Conservation (phyloP, 2,797 vertebrate species). For the Epinephelus awoara region DNA sequence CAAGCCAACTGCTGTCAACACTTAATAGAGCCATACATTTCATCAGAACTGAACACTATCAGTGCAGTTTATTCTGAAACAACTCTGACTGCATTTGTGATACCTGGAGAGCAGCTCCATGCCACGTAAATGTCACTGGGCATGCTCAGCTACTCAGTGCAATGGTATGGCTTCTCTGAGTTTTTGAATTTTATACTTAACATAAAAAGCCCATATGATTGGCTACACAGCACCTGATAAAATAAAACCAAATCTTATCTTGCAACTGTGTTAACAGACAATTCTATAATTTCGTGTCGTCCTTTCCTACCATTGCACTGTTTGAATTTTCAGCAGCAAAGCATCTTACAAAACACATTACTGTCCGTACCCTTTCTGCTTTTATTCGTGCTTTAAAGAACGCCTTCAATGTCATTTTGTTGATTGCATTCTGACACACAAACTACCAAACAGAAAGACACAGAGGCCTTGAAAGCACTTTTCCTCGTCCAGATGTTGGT, state of each 20-base stretch:
- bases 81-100: too few relatives aligned
- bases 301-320: not conserved
- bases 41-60: not conserved
- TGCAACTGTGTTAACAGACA: not conserved
- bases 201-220: too few relatives aligned
- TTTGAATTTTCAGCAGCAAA: not conserved
- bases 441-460: conserved; percentile 33
- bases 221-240: too few relatives aligned
- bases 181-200: too few relatives aligned
- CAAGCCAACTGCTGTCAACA: too few relatives aligned
- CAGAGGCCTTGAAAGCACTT: conserved; percentile 42
- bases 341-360: not conserved
- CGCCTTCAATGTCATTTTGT: conserved; percentile 12
- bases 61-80: not conserved
- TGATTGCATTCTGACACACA: conserved; percentile 17
- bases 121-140: conserved; percentile 18
- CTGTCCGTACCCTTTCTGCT: not conserved
- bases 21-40: too few relatives aligned
- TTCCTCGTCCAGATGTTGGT: conserved; percentile 65
- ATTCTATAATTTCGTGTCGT: not conserved
- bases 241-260: too few relatives aligned
- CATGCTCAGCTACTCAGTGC: not conserved
- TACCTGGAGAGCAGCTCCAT: not conserved
- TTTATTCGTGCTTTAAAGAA: conserved; percentile 14
- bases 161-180: too few relatives aligned